A percentile compares a stretch with the other conserved stretches of the same genome.
phyloP scores from a whole-genome alignment of 2,888 invertebrate genomes.

The Eurytoma adleriae region DNA sequence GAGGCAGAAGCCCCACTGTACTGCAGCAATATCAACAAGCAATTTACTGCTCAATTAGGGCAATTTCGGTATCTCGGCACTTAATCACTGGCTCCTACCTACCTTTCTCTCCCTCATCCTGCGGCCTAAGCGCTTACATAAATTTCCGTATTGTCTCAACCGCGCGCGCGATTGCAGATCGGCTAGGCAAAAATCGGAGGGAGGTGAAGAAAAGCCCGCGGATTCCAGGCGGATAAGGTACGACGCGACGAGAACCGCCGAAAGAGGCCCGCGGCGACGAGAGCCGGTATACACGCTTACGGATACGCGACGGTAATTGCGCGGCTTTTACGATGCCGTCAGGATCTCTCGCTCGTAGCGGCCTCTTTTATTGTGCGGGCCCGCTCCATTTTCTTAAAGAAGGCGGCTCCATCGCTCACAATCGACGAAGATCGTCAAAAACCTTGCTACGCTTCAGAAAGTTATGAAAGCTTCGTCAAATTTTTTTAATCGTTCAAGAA shows the following conservation, averaged over 20 bases:
- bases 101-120: not conserved
- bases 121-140: slow-evolving; percentile 16
- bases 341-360: too few species aligned
- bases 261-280: not conserved
- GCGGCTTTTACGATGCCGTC: too few species aligned
- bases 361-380: too few species aligned
- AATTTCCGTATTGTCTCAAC: slow-evolving; percentile 35
- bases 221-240: not conserved
- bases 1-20: too few species aligned
- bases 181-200: not conserved
- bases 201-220: not conserved
- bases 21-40: not conserved
- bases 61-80: slow-evolving; percentile 25
- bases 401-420: too few species aligned
- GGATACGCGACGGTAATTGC: too few species aligned
- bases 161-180: not conserved
- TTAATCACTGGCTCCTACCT: slow-evolving; percentile 27
- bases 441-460: too few species aligned
- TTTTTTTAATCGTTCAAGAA: too few species aligned
- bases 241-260: not conserved
- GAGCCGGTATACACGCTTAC: too few species aligned
- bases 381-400: too few species aligned
- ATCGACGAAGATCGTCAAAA: too few species aligned
- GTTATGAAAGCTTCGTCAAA: too few species aligned
- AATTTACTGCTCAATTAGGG: slow-evolving; percentile 41